Base-by-base conservation (phyloP, 2,888 invertebrate genomes). In the Phlogophora meticulosa region DNA sequence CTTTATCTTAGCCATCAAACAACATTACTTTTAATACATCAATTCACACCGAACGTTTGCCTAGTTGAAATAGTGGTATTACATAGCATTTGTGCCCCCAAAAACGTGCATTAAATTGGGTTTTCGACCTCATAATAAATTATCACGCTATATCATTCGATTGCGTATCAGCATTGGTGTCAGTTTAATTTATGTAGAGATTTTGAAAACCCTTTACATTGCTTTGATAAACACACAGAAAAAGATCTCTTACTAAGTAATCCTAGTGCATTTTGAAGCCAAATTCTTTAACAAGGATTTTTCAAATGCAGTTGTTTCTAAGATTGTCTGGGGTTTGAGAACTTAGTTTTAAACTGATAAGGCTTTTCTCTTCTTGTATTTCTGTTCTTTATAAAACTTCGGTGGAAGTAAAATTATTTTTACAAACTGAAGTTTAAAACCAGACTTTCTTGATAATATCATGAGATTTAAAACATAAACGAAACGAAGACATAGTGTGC, bases 281-380 rank as follows among this genome's bases (percentile, higher is more conserved):
- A 38, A 32, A 36, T 56, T 28, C 22, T 45, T 42, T 56, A 17
- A 55, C 4, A 49, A 40, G 24, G 51, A 5, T 7, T 65, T 51
- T 55, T 11, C n/a, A 2, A 66, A 70, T 53, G 53, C 24, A n/a
- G 43, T 56, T 10, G 22, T 67, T 42, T 52, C 52, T 52, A 46
- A 57, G 28, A 71, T 57, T 67, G 51, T 52, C 22, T 46, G 13
- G 22, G 45, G 20, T 42, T 74, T 34, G 5, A 46, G 40, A 67
- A 46, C 32, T 52, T 38, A 4, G 46, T 46, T 42, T 66, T 17
- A 56, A 52, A 52, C 46, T 63, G 64, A 53, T 73, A 55, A 55
- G 66, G 55, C n/a, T 51, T 69, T 34, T 4, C n/a, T 20, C 20
- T 38, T 43, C 49, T 73, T 55, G 38, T 40, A 28, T 45, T 55